Evolutionary conservation across 2,113 vertebrate species (phyloP).

Genomic region (Prinia subflava): DNA sequence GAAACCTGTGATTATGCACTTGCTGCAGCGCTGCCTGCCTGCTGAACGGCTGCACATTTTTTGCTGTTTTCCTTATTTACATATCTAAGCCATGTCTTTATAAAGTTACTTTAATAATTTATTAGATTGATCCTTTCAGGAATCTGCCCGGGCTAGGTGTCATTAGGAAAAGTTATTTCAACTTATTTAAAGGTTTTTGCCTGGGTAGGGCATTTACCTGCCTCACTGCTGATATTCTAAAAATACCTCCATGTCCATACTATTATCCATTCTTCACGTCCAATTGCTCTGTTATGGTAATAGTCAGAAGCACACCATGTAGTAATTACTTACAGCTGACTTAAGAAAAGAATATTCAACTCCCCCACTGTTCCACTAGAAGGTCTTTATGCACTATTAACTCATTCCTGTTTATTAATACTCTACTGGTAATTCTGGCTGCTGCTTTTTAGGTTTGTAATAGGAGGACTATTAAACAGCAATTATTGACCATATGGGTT

Average conservation of each 20-base stretch:
- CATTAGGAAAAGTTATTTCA: constrained; percentile 70
- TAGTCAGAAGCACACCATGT: constrained; percentile 97
- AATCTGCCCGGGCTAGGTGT: constrained; percentile 69
- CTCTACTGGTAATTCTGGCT: constrained; percentile 91
- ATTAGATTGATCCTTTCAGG: constrained; percentile 79
- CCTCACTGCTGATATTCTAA: constrained; percentile 83
- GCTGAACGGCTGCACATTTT: constrained; percentile 17
- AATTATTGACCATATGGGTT: constrained; percentile 86
- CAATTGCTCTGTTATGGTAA: constrained; percentile 99
- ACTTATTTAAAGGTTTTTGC: constrained; percentile 76
- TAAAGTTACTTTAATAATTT: constrained; percentile 80
- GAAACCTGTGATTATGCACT: constrained; percentile 71
- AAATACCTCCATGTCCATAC: constrained; percentile 93
- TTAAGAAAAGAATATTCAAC: constrained; percentile 97
- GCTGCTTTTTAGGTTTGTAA: constrained; percentile 90
- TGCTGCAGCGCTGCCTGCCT: constrained; percentile 40
- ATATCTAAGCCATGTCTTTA: constrained; percentile 69
- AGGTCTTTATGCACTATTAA: constrained; percentile 99
- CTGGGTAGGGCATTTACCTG: constrained; percentile 80
- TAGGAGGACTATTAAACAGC: constrained; percentile 85
- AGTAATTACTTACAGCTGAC: constrained; percentile 99
- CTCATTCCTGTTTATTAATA: constrained; percentile 99
- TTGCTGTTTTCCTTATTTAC: constrained; percentile 69
- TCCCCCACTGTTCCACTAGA: constrained; percentile 93
- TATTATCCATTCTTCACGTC: constrained; percentile 99